Conservation (phyloP, 2,888 invertebrate species). For the Papilio protenor region DNA sequence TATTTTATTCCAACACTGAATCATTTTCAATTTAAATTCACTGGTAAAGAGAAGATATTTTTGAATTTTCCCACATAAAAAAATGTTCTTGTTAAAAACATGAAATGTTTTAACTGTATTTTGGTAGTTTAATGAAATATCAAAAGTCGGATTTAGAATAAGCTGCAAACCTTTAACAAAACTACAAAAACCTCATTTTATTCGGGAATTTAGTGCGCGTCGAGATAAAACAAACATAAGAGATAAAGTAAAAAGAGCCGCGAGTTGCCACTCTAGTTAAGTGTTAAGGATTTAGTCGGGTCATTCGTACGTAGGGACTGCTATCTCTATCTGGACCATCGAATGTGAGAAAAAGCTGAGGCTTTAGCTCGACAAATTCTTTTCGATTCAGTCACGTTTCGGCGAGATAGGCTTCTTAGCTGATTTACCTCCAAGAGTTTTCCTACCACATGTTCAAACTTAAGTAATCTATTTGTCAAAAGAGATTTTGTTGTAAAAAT, state of each 20-base stretch:
- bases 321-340: conserved; percentile 79
- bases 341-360: conserved; percentile 76
- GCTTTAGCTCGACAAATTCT: conserved; percentile 81
- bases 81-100: neutral
- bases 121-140: conserved; percentile 35
- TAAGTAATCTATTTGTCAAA: conserved; percentile 72
- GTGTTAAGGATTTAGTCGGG: conserved; percentile 78
- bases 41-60: neutral
- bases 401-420: conserved; percentile 76
- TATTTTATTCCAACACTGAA: conserved; percentile 42
- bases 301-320: conserved; percentile 73
- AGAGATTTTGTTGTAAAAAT: conserved; percentile 53
- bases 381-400: conserved; percentile 80
- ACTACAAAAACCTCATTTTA: conserved; percentile 26
- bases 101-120: neutral
- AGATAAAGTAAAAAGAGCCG: conserved; percentile 57
- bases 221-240: conserved; percentile 33
- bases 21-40: conserved; percentile 24
- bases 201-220: conserved; percentile 23
- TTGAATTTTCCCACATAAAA: neutral
- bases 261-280: conserved; percentile 69
- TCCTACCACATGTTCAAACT: conserved; percentile 71
- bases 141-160: conserved; percentile 3
- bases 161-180: conserved; percentile 4
- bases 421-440: conserved; percentile 65